These are phyloP conservation scores for Arremon aurantiirostris DNA, from an alignment of 2,797 vertebrate species.

Conservation along the genomic window DNA sequence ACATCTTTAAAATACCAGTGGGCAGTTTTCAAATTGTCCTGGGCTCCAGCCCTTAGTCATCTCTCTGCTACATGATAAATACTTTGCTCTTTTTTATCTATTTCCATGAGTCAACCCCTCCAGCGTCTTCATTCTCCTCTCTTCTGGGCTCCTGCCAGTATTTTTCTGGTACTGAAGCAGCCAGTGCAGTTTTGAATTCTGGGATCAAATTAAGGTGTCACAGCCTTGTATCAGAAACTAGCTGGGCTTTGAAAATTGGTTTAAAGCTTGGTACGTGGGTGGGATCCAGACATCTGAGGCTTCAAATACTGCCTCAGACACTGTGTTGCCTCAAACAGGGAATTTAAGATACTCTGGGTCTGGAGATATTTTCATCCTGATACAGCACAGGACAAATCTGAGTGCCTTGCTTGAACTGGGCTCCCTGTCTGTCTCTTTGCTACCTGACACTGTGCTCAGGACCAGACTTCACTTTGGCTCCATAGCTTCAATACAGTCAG, in stretches of 20 bases:
- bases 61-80: slow-evolving; percentile 21
- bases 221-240: not conserved
- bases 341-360: not conserved
- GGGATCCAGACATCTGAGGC: not conserved
- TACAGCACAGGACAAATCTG: not conserved
- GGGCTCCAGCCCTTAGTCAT: slow-evolving; percentile 50
- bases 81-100: slow-evolving; percentile 24
- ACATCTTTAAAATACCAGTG: slow-evolving; percentile 42
- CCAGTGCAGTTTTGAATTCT: slow-evolving; percentile 14
- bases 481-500: not conserved
- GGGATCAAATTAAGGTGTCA: slow-evolving; percentile 47
- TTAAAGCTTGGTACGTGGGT: not conserved
- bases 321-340: not conserved
- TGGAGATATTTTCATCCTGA: not conserved
- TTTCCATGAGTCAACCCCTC: slow-evolving; percentile 35
- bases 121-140: slow-evolving; percentile 16
- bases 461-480: not conserved
- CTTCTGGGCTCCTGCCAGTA: not conserved
- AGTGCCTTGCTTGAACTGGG: not conserved
- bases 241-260: slow-evolving; percentile 8
- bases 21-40: slow-evolving; percentile 40
- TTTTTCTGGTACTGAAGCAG: slow-evolving; percentile 15
- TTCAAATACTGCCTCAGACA: not conserved
- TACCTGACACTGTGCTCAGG: not conserved
- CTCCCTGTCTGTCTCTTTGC: not conserved